Percentiles rank a stretch among this genome's conserved stretches.
phyloP scores from a whole-genome alignment of 2,888 invertebrate species.

The Andrena flavipes region DNA sequence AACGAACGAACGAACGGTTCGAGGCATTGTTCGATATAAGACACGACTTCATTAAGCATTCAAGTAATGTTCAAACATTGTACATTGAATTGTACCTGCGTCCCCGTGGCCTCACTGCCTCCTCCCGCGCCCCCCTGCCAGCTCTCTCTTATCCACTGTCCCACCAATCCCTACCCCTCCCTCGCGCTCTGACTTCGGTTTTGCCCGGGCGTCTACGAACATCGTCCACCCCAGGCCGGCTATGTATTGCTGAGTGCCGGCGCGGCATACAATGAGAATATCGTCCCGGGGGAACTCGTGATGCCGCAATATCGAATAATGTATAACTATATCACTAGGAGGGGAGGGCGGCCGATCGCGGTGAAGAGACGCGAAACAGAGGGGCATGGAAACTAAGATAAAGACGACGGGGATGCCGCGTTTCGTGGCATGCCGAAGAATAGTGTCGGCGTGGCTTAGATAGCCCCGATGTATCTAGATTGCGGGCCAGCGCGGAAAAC shows the following conservation, averaged over 20 bases:
- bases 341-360: conserved; percentile 4
- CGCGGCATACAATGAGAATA: conserved; percentile 79
- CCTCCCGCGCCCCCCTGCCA: conserved; percentile 46
- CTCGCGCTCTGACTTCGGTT: conserved; percentile 42
- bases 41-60: conserved; percentile 83
- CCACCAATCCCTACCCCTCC: conserved; percentile 10
- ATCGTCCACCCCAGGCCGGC: conserved; percentile 51
- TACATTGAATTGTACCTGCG: conserved; percentile 80
- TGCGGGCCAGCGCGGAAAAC: conserved; percentile 74
- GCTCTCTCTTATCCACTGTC: conserved; percentile 39
- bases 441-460: conserved; percentile 70
- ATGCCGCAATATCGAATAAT: conserved; percentile 81
- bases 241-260: conserved; percentile 58
- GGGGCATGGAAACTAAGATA: conserved; percentile 22
- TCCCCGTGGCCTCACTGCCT: conserved; percentile 64
- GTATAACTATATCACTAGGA: conserved; percentile 77
- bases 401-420: conserved; percentile 43
- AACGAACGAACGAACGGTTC: conserved; percentile 74
- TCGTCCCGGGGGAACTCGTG: conserved; percentile 79
- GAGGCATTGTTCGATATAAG: conserved; percentile 82
- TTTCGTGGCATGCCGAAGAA: conserved; percentile 60
- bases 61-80: conserved; percentile 82
- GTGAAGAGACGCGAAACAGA: conserved; percentile 4
- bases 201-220: conserved; percentile 60
- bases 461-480: conserved; percentile 75